Evolutionary conservation across 2,888 invertebrate species (phyloP).

Genomic region (Hypercompe scribonia): DNA sequence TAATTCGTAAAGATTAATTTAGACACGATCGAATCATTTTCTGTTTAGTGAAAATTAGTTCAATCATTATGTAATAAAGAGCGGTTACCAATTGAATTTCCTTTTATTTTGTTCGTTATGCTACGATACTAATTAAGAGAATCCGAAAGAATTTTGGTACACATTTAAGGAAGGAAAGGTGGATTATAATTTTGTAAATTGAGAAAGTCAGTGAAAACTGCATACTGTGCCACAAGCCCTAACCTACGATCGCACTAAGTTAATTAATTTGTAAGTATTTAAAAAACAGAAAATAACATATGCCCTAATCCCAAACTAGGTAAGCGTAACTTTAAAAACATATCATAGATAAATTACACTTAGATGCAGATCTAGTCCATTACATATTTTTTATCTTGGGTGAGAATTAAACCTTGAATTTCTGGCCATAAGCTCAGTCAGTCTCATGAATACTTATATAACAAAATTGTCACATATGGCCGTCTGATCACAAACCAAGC

Average conservation of each 20-base stretch:
- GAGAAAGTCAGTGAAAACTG: neutral
- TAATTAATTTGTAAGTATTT: neutral
- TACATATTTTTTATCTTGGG: too few relatives aligned
- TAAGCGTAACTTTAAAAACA: too few relatives aligned
- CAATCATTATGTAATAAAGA: constrained; percentile 81
- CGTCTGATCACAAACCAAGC: too few relatives aligned
- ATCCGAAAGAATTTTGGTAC: neutral
- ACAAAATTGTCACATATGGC: too few relatives aligned
- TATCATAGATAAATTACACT: too few relatives aligned
- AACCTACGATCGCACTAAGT: neutral
- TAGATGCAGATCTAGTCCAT: too few relatives aligned
- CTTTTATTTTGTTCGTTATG: constrained; percentile 21
- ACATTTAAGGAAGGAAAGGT: neutral
- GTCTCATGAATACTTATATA: too few relatives aligned
- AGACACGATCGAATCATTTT: constrained; percentile 20
- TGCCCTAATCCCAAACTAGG: too few relatives aligned
- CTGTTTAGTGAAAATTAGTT: constrained; percentile 46
- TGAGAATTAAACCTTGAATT: too few relatives aligned
- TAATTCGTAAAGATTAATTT: constrained; percentile 84
- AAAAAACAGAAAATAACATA: neutral
- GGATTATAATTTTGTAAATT: neutral
- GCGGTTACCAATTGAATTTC: constrained; percentile 45
- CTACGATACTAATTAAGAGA: neutral
- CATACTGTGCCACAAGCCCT: neutral
- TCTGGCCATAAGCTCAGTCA: too few relatives aligned